phyloP scores from a whole-genome alignment of 2,888 invertebrate species.

The Pandemis corylana region DNA sequence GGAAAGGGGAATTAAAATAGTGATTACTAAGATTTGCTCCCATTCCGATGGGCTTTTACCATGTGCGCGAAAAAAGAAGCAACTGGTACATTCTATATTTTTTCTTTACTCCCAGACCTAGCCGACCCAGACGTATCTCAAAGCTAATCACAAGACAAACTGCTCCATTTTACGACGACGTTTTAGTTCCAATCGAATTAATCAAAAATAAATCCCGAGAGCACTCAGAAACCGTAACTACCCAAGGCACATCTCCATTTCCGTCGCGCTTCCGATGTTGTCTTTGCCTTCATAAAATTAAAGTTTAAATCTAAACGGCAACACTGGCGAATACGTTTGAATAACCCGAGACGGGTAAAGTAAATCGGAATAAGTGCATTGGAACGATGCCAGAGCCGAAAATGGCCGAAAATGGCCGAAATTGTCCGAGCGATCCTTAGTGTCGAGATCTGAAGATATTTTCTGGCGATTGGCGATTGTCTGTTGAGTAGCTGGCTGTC shows the following conservation, averaged over 20 bases:
- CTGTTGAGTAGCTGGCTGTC: not conserved
- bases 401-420: not conserved
- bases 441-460: not conserved
- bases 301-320: not conserved
- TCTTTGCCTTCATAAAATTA: not conserved
- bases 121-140: too few relatives aligned
- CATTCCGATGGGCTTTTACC: too few relatives aligned
- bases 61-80: too few relatives aligned
- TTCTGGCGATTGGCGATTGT: not conserved
- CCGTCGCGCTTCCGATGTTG: not conserved
- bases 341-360: not conserved
- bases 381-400: constrained; percentile 1
- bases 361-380: constrained; percentile 6
- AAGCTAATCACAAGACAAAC: not conserved
- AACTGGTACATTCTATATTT: too few relatives aligned
- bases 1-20: too few relatives aligned
- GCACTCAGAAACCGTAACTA: not conserved
- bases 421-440: not conserved
- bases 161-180: not conserved
- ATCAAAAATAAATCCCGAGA: constrained; percentile 2
- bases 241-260: not conserved
- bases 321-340: not conserved
- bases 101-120: too few relatives aligned
- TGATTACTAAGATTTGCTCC: too few relatives aligned
- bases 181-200: not conserved